These are phyloP conservation scores for Formicarius rufipectus DNA, from an alignment of 2,113 vertebrate genomes.

Conservation along the genomic window DNA sequence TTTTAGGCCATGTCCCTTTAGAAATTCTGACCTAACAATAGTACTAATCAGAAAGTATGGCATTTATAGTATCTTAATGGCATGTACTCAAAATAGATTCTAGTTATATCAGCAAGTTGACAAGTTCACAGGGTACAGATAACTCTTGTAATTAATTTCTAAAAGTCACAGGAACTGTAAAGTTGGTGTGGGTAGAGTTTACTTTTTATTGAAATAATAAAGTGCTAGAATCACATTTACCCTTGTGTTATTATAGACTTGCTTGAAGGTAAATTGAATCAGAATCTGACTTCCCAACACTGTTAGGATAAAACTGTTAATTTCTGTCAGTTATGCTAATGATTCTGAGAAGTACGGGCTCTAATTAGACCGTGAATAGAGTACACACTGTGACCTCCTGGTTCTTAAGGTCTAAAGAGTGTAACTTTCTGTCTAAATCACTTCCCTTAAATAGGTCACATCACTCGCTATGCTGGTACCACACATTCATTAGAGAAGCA, in stretches of 20 bases:
- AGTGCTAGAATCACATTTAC: not conserved
- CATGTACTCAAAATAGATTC: conserved; percentile 60
- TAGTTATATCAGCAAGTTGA: conserved; percentile 65
- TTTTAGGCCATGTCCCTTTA: conserved; percentile 67
- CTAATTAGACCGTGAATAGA: conserved; percentile 50
- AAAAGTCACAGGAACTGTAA: conserved; percentile 65
- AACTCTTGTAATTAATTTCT: conserved; percentile 69
- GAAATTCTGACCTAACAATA: conserved; percentile 64
- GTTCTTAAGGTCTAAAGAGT: not conserved
- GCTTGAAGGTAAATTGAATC: conserved; percentile 1
- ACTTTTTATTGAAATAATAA: not conserved
- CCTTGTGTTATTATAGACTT: not conserved
- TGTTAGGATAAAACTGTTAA: not conserved
- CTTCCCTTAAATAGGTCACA: conserved; percentile 14
- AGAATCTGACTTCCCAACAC: not conserved
- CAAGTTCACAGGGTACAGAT: conserved; percentile 53
- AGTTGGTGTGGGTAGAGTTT: conserved; percentile 29
- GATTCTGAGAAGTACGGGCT: not conserved
- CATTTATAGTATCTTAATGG: conserved; percentile 71
- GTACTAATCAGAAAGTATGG: conserved; percentile 62
- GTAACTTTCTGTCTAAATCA: conserved; percentile 18
- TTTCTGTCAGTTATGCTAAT: not conserved
- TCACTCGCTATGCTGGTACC: not conserved
- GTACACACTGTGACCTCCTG: conserved; percentile 35
- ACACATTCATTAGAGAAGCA: not conserved